Conservation (phyloP, 2,113 vertebrate species). For the Heterocephalus glaber region DNA sequence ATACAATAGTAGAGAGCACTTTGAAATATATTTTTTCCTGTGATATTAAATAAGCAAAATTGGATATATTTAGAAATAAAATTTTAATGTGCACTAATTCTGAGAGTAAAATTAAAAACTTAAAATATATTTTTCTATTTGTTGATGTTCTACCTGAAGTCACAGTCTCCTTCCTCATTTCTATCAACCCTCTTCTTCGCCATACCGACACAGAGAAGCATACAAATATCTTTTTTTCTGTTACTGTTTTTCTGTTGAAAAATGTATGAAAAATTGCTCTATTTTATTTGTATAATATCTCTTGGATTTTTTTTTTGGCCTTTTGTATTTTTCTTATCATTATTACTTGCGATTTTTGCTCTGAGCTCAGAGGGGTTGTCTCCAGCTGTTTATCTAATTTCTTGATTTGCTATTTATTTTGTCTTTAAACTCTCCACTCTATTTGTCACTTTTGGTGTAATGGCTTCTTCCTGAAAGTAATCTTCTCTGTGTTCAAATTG, state of each 20-base stretch:
- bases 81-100: not conserved
- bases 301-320: not conserved
- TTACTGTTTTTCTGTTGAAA: not conserved
- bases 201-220: not conserved
- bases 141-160: not conserved
- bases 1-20: not conserved
- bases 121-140: not conserved
- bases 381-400: conserved; percentile 39
- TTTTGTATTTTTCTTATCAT: conserved; percentile 36
- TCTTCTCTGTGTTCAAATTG: conserved; percentile 8
- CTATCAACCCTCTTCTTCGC: rapidly evolving
- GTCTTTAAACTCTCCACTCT: not conserved
- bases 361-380: not conserved
- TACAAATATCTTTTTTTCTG: not conserved
- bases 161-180: not conserved
- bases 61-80: not conserved
- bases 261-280: not conserved
- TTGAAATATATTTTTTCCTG: not conserved
- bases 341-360: not conserved
- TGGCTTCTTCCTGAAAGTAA: conserved; percentile 37
- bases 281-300: not conserved
- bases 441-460: conserved; percentile 57
- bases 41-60: not conserved
- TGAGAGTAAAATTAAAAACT: not conserved
- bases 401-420: conserved; percentile 39